Percentiles rank a stretch among this genome's conserved stretches.
Evolutionary conservation across 2,888 invertebrate genomes (phyloP).

Genomic region (Xiphydria camelus): DNA sequence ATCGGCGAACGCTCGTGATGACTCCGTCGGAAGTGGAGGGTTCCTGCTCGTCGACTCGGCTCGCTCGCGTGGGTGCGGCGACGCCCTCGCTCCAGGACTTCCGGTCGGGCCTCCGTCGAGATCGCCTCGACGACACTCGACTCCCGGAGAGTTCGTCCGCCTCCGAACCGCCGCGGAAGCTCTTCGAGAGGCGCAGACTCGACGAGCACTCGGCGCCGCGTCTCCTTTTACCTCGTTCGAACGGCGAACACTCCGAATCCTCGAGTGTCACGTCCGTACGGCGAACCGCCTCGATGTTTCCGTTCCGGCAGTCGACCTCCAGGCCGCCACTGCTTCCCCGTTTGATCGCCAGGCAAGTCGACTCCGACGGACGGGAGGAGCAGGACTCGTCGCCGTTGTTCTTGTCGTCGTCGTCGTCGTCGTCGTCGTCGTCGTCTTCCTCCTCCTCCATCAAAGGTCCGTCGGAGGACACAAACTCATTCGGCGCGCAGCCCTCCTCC

Average conservation of each 20-base stretch:
- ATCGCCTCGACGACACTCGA: neutral
- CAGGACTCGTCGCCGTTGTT: constrained; percentile 11
- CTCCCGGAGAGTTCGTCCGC: constrained; percentile 4
- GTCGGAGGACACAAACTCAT: constrained; percentile 12
- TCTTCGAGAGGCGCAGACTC: constrained; percentile 5
- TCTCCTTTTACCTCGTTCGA: constrained; percentile 7
- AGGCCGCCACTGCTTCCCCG: neutral
- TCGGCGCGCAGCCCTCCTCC: constrained; percentile 8
- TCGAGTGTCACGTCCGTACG: neutral
- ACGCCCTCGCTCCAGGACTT: constrained; percentile 30
- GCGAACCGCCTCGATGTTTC: neutral
- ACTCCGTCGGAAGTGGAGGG: constrained; percentile 33
- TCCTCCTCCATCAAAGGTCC: constrained; percentile 10
- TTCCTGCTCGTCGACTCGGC: constrained; percentile 23
- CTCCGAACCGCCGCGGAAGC: constrained; percentile 13
- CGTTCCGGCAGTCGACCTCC: neutral
- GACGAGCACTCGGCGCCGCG: neutral
- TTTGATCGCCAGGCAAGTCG: constrained; percentile 23
- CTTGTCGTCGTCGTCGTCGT: constrained; percentile 1
- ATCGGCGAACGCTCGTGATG: constrained; percentile 10
- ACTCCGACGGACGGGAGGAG: constrained; percentile 29
- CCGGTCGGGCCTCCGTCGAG: constrained; percentile 16
- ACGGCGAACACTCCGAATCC: constrained; percentile 13
- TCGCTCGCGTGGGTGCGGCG: constrained; percentile 16
- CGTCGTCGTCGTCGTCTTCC: neutral